Evolutionary conservation across 2,113 vertebrate genomes (phyloP), one percentile per base, ranked within the genome.

Genomic region (Ariopsis seemanni): DNA sequence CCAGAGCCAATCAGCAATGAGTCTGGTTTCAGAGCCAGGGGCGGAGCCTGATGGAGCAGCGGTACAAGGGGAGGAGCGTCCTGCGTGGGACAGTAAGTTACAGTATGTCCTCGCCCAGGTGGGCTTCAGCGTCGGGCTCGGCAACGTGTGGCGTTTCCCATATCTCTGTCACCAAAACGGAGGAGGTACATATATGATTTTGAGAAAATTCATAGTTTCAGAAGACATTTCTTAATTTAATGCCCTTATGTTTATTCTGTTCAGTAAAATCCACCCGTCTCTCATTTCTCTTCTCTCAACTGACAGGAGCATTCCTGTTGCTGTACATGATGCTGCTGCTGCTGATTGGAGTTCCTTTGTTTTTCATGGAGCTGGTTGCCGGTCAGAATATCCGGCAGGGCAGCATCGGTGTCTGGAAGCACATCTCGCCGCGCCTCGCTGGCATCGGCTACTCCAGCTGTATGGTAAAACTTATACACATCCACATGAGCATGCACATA

Each of bases 131-230:
- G 98, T 99, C 90, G 98, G 98, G 60, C 94, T 99, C 10, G 98
- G 98, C 17, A 99, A 99, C 0, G 98, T 99, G 89, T 99, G 98
- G 98, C 95, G 98, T 89, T 99, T 99, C 92, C 98, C 98, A 0
- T 99, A 99, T 92, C 96, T 99, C 55, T 99, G 98, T 91, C 98
- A 99, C 93, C 98, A 99, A 94, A 99, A 99, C 0, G 98, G 98
- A 93, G 98, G 98, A 93, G 98, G 98, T 99, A 92, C 95, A 11
- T 62, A 11, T 62, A 7, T 62, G 53, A 27, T 30, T 80, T 27
- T 2, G 18, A 75, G 2, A 27, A 55, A 4, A 15, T 42, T 20
- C 14, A 22, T 22, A 20, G 55, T 60, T 57, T 34, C 10, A 30
- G 27, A 58, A 30, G 14, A 9, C 14, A 0, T 25, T 17, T 57